Evolutionary conservation across 2,888 invertebrate species (phyloP).

Genomic region (Limnephilus auricula): DNA sequence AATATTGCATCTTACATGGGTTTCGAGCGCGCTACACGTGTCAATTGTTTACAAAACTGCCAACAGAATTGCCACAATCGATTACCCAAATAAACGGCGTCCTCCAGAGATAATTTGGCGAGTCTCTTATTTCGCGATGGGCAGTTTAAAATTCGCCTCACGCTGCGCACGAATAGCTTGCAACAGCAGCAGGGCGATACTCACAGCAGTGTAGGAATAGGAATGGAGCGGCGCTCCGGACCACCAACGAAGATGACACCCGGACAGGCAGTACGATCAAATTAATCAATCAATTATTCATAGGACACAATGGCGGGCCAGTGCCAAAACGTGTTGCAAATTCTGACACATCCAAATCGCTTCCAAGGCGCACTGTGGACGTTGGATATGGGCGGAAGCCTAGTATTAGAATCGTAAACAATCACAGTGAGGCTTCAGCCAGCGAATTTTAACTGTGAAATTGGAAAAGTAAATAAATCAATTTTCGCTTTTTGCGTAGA

Average conservation of each 20-base stretch:
- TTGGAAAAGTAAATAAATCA: neutral
- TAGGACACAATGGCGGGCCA: neutral
- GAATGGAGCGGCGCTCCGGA: conserved; percentile 30
- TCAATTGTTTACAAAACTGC: neutral
- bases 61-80: neutral
- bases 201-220: neutral
- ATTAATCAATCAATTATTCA: conserved; percentile 59
- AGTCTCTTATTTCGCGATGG: conserved; percentile 3
- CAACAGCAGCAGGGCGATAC: conserved; percentile 10
- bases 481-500: neutral
- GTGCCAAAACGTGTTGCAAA: conserved; percentile 57
- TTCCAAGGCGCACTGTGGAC: neutral
- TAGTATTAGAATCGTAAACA: conserved; percentile 29
- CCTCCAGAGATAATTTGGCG: neutral
- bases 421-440: neutral
- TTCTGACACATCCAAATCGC: conserved; percentile 42
- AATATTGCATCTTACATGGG: neutral
- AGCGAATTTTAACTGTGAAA: neutral
- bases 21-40: neutral
- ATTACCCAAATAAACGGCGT: neutral
- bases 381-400: neutral
- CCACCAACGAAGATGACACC: conserved; percentile 32
- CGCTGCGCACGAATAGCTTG: conserved; percentile 12
- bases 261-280: conserved; percentile 21
- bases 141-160: conserved; percentile 36